Conservation (phyloP, 2,113 vertebrate genomes). For the Myiagra hebetior region DNA sequence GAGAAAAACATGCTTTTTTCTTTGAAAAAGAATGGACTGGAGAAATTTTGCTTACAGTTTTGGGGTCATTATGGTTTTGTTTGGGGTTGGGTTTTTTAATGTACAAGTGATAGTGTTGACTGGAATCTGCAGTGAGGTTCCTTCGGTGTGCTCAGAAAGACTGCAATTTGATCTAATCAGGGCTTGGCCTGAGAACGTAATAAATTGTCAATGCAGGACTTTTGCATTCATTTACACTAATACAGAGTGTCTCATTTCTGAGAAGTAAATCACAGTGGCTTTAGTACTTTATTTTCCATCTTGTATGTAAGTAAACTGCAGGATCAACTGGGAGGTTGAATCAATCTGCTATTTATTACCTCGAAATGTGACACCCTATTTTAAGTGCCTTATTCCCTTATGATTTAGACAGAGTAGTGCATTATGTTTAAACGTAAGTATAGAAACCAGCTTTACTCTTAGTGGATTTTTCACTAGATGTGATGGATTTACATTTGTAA, state of each 20-base stretch:
- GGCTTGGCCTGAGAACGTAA: conserved; percentile 65
- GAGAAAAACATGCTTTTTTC: not conserved
- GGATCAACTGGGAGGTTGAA: conserved; percentile 91
- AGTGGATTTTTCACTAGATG: conserved; percentile 34
- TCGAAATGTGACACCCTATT: conserved; percentile 93
- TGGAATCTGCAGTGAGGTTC: not conserved
- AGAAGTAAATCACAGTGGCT: conserved; percentile 86
- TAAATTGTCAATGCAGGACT: conserved; percentile 82
- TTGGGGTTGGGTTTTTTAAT: not conserved
- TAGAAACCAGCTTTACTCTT: conserved; percentile 71
- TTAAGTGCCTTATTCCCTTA: conserved; percentile 90
- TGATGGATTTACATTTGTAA: conserved; percentile 73
- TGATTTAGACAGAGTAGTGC: conserved; percentile 84
- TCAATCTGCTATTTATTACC: conserved; percentile 99
- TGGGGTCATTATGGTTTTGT: not conserved
- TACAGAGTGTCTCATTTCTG: conserved; percentile 86
- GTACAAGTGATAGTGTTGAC: not conserved
- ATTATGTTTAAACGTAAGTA: conserved; percentile 74
- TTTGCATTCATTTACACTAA: conserved; percentile 83
- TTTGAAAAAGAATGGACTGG: not conserved
- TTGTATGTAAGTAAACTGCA: conserved; percentile 87
- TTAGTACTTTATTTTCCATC: conserved; percentile 87
- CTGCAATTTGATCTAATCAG: conserved; percentile 66
- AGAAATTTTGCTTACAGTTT: not conserved
- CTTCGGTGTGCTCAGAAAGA: not conserved